Conservation (phyloP, 2,888 invertebrate species). For the Acronicta alni region DNA sequence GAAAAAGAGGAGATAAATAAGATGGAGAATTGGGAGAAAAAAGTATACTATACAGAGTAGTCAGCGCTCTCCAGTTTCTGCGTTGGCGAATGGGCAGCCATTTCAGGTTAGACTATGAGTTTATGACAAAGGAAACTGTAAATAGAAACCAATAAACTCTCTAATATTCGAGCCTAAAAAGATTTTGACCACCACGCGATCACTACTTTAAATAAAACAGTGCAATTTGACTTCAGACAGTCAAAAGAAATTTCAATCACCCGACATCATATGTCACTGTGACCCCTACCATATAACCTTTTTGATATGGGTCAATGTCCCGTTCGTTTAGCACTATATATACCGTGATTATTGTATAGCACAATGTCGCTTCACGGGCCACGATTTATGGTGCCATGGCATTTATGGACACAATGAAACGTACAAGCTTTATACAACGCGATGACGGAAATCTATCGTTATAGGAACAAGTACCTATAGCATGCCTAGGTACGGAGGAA, state of each 20-base stretch:
- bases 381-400: conserved; percentile 82
- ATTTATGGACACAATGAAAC: conserved; percentile 78
- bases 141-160: too few relatives aligned
- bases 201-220: too few relatives aligned
- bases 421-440: conserved; percentile 44
- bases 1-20: too few relatives aligned
- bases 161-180: too few relatives aligned
- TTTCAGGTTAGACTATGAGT: too few relatives aligned
- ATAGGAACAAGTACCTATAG: conserved; percentile 1
- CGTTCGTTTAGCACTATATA: conserved; percentile 65
- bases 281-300: conserved; percentile 65
- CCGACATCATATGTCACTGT: conserved; percentile 20
- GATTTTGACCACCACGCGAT: too few relatives aligned
- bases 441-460: conserved; percentile 51
- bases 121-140: too few relatives aligned
- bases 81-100: too few relatives aligned
- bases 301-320: conserved; percentile 80
- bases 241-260: conserved; percentile 32
- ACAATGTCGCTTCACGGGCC: conserved; percentile 76
- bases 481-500: conserved; percentile 6
- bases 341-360: conserved; percentile 60
- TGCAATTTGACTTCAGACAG: background rate
- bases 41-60: too few relatives aligned
- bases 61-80: too few relatives aligned
- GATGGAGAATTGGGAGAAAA: too few relatives aligned